phyloP scores from a whole-genome alignment of 2,797 vertebrate genomes.

The Gobio occitaniae region DNA sequence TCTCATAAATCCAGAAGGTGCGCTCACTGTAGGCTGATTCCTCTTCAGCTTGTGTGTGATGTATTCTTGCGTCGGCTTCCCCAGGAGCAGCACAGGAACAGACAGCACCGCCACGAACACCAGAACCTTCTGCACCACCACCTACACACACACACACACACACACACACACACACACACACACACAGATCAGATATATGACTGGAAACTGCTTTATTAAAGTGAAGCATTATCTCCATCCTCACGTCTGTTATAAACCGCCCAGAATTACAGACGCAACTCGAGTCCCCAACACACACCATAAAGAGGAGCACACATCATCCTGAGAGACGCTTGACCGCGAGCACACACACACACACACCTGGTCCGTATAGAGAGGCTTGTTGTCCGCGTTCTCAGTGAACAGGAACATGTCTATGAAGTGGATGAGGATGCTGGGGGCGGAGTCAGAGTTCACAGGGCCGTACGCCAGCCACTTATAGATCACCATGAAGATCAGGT shows the following conservation, averaged over 20 bases:
- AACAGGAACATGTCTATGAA: conserved; percentile 91
- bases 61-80: conserved; percentile 76
- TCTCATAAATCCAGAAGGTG: no score
- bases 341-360: conserved; percentile 66
- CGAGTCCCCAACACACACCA: background rate
- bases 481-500: conserved; percentile 84
- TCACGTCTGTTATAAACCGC: background rate
- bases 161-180: no score
- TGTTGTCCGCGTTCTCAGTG: conserved; percentile 69
- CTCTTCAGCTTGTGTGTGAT: conserved; percentile 52
- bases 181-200: background rate
- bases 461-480: conserved; percentile 81
- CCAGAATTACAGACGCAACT: background rate
- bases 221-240: background rate
- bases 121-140: conserved; percentile 75
- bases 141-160: conserved; percentile 64
- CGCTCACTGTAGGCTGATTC: conserved; percentile 23
- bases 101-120: conserved; percentile 80
- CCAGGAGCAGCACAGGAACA: conserved; percentile 82
- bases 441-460: conserved; percentile 59
- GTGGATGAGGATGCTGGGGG: conserved; percentile 88
- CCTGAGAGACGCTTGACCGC: background rate
- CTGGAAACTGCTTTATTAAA: background rate
- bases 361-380: conserved; percentile 75
- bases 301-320: background rate